These are phyloP conservation scores for Meriones psammophilus DNA, from an alignment of 2,797 vertebrate species.

Conservation along the genomic window DNA sequence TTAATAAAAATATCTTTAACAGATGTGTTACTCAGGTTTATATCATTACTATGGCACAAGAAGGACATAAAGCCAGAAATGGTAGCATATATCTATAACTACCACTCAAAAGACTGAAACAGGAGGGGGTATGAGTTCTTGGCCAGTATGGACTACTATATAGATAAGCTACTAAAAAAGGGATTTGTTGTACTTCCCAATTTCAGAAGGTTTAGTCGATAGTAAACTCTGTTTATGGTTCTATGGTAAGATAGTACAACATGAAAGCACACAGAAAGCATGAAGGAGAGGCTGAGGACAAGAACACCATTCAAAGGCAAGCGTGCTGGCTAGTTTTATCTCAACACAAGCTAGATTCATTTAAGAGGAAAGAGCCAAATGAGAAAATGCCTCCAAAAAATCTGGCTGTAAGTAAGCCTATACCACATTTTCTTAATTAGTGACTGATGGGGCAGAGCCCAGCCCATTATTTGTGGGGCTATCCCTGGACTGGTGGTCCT, in stretches of 20 bases:
- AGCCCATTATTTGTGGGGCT: background rate
- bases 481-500: background rate
- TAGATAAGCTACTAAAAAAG: background rate
- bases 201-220: background rate
- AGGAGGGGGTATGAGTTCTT: background rate
- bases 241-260: background rate
- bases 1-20: slow-evolving; percentile 53
- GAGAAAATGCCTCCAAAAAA: background rate
- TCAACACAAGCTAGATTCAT: background rate
- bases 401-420: background rate
- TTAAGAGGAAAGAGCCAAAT: background rate
- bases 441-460: background rate
- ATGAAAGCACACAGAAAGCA: background rate
- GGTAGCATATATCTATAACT: background rate
- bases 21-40: background rate
- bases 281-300: background rate
- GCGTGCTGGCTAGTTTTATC: background rate
- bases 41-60: background rate
- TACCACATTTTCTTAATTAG: background rate
- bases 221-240: background rate
- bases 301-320: background rate
- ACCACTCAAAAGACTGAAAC: background rate
- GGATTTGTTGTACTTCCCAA: background rate
- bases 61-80: background rate
- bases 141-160: background rate